Evolutionary conservation across 2,113 vertebrate species (phyloP), one percentile per base, ranked within the genome.

Genomic region (Phocoena phocoena): DNA sequence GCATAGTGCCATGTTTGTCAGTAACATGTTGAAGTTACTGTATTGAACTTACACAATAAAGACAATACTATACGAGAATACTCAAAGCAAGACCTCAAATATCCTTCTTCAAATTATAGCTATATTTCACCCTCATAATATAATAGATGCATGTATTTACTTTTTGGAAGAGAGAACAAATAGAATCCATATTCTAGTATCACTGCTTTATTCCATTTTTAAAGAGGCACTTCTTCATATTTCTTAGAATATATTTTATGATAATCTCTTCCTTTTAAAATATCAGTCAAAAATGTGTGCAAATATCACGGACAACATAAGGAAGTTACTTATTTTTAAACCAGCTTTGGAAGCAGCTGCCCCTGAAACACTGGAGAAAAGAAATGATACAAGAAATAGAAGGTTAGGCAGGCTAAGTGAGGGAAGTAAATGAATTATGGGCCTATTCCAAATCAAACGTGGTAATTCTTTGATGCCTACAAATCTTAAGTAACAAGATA

Each of bases 141-240:
- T 80, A 96, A 97, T 81, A 96, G 96, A 95, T 55, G 38, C 4
- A 71, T 5, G 63, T 36, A 60, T 44, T 96, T 84, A 67, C 13
- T 90, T 96, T 65, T 77, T 18, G 12, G 44, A 92, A 93, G 74
- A 97, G 14, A 81, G 15, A 79, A 68, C 47, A 96, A 93, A 94
- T 94, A 96, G 84, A 85, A 62, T 41, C 20, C 20, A 41, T 67
- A 77, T 82, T 62, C 50, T 62, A 80, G 44, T n/a, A 94, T 83
- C 62, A 88, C 63, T 90, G 31, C 2, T 93, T 95, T 96, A 60
- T 73, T 76, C 55, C 88, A 96, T 85, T 95, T 88, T 96, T 91
- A 88, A 97, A 95, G 93, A 98, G 97, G 96, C 93, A 97, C 92
- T 97, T 96, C 60, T 96, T 97, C 86, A 81, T 90, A 87, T 76